A percentile compares a stretch with the other conserved stretches of the same genome.
Evolutionary conservation across 1,140 invertebrate species (phyloP).

Genomic region (Drosophila dunni): DNA sequence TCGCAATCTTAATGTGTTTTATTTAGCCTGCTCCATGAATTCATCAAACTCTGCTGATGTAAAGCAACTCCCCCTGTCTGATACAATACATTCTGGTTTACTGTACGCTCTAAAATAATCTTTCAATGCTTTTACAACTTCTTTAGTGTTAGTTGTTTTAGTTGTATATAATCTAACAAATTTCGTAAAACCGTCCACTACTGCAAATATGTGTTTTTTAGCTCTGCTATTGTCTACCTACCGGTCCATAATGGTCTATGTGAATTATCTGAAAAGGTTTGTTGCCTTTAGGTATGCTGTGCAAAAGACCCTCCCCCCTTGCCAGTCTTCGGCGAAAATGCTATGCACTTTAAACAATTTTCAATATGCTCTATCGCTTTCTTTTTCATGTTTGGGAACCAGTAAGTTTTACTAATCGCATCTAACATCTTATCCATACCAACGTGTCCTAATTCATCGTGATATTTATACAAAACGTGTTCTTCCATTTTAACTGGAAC

Average conservation of each 20-base stretch:
- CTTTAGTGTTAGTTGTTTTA: neutral
- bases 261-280: neutral
- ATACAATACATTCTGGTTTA: neutral
- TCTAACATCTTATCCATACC: too few species aligned
- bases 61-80: constrained; percentile 1
- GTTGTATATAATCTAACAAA: constrained; percentile 6
- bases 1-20: constrained; percentile 3
- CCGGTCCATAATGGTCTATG: neutral
- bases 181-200: constrained; percentile 2
- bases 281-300: constrained; percentile 5
- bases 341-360: constrained; percentile 1
- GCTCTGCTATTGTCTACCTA: neutral
- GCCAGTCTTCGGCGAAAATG: neutral
- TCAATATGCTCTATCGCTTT: neutral
- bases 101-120: constrained; percentile 5
- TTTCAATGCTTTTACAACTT: neutral
- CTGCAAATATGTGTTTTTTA: neutral
- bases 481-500: too few species aligned
- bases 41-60: neutral
- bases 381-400: constrained; percentile 1
- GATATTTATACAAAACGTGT: too few species aligned
- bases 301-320: neutral
- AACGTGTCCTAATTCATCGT: too few species aligned
- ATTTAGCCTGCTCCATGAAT: neutral
- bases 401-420: neutral